phyloP scores from a whole-genome alignment of 2,888 invertebrate species.

The Dolichopus griseipennis region DNA sequence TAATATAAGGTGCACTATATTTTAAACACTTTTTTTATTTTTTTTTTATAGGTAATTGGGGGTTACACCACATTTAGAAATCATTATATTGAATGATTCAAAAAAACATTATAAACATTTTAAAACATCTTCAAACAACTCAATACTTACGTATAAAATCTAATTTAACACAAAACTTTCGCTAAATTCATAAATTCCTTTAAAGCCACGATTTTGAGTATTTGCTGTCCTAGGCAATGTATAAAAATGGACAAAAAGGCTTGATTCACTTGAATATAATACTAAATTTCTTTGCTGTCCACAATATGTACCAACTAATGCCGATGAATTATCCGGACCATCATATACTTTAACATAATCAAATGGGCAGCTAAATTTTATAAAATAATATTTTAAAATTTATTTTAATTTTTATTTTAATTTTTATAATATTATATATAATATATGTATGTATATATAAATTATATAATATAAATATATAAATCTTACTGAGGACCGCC shows the following conservation, averaged over 20 bases:
- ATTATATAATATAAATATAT: not conserved
- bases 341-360: constrained; percentile 97
- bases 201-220: constrained; percentile 96
- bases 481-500: constrained; percentile 92
- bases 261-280: constrained; percentile 86
- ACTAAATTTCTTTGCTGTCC: constrained; percentile 94
- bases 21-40: no score
- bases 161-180: constrained; percentile 98
- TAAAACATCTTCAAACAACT: constrained; percentile 7
- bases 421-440: not conserved
- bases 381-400: no score
- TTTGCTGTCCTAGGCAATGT: constrained; percentile 85
- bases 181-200: constrained; percentile 97
- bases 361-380: constrained; percentile 80
- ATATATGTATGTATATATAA: not conserved
- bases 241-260: constrained; percentile 83
- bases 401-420: not conserved
- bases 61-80: no score
- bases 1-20: no score
- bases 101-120: no score
- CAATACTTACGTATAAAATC: constrained; percentile 57
- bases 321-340: constrained; percentile 79
- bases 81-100: no score
- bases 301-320: constrained; percentile 93
- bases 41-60: no score